phyloP scores from a whole-genome alignment of 1,140 invertebrate genomes.

The Conus betulinus region DNA sequence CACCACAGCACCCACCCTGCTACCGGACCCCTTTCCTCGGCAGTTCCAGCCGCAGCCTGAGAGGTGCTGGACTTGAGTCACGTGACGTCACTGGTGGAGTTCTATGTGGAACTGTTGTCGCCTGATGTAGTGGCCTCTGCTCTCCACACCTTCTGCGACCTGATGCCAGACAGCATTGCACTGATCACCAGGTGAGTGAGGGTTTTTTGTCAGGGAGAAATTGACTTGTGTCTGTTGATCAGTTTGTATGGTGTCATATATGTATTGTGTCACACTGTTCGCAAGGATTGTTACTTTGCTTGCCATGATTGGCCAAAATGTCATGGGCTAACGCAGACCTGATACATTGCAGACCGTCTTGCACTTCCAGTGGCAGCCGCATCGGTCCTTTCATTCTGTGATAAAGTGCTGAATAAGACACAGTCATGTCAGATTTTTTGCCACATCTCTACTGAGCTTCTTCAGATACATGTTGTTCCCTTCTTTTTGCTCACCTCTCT shows the following conservation, averaged over 20 bases:
- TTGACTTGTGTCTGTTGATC: too few relatives aligned
- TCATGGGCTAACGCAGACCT: background rate
- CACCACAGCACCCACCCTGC: constrained; percentile 53
- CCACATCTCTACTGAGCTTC: too few relatives aligned
- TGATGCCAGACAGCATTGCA: constrained; percentile 60
- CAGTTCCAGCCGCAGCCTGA: constrained; percentile 16
- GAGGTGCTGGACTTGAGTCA: constrained; percentile 53
- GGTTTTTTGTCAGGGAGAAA: background rate
- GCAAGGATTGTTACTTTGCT: too few relatives aligned
- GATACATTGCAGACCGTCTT: too few relatives aligned
- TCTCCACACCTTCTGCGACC: constrained; percentile 51
- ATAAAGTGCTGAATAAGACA: too few relatives aligned
- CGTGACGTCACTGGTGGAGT: constrained; percentile 57
- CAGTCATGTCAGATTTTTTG: too few relatives aligned
- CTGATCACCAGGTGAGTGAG: constrained; percentile 52
- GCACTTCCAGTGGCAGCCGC: too few relatives aligned
- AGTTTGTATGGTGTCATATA: too few relatives aligned
- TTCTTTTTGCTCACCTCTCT: too few relatives aligned
- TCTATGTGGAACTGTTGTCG: constrained; percentile 49
- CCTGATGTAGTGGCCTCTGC: constrained; percentile 27
- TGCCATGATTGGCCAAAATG: background rate
- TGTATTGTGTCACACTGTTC: too few relatives aligned
- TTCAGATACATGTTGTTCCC: too few relatives aligned
- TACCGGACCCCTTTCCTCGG: constrained; percentile 44
- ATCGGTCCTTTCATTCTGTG: too few relatives aligned